phyloP scores from a whole-genome alignment of 1,140 invertebrate species.

The Vollenhovia emeryi region DNA sequence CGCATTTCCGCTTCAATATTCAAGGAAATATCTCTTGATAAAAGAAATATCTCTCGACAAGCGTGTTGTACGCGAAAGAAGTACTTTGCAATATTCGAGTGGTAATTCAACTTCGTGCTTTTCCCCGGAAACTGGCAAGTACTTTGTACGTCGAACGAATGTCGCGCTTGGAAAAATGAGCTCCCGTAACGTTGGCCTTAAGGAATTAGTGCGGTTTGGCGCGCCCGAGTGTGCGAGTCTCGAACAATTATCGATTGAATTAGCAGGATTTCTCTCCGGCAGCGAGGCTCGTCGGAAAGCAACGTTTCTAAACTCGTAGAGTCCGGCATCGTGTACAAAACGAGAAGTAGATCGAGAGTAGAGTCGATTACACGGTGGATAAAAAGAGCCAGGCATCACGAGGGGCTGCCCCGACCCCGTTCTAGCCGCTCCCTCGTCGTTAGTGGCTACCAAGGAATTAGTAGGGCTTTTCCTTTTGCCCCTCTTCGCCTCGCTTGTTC shows the following conservation, averaged over 20 bases:
- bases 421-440: slow-evolving; percentile 33
- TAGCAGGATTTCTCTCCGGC: slow-evolving; percentile 32
- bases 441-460: slow-evolving; percentile 49
- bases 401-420: slow-evolving; percentile 5
- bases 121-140: not conserved
- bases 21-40: slow-evolving; percentile 27
- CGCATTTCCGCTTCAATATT: slow-evolving; percentile 34
- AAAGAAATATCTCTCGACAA: slow-evolving; percentile 11
- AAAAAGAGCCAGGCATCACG: slow-evolving; percentile 30
- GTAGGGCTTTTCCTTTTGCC: slow-evolving; percentile 38
- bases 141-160: not conserved
- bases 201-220: slow-evolving; percentile 15
- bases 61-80: not conserved
- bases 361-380: slow-evolving; percentile 54
- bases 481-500: slow-evolving; percentile 13
- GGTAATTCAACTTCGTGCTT: not conserved
- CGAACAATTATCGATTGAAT: slow-evolving; percentile 56
- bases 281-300: slow-evolving; percentile 3
- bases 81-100: not conserved
- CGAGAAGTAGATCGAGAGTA: slow-evolving; percentile 17
- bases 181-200: not conserved
- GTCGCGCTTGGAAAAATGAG: not conserved
- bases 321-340: slow-evolving; percentile 38
- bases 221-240: slow-evolving; percentile 17
- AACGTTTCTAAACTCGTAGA: slow-evolving; percentile 49